Percentiles rank a stretch among this genome's conserved stretches.
Evolutionary conservation across 2,113 vertebrate genomes (phyloP).

Genomic region (Pachycephala philippinensis): DNA sequence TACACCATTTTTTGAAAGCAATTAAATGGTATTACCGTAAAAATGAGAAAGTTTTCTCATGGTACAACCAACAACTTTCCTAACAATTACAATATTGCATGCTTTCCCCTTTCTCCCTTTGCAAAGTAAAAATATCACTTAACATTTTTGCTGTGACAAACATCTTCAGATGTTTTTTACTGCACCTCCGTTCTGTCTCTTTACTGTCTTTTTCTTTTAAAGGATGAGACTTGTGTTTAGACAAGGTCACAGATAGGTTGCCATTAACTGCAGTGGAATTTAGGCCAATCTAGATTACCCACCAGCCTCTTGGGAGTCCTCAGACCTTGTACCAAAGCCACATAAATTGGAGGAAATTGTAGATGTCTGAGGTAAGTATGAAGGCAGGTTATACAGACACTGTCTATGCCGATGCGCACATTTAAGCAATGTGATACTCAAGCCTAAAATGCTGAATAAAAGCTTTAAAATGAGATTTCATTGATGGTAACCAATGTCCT

Average conservation of each 20-base stretch:
- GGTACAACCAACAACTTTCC: background rate
- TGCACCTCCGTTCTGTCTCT: background rate
- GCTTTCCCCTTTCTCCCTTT: background rate
- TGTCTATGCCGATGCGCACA: accelerated
- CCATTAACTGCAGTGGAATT: background rate
- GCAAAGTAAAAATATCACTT: background rate
- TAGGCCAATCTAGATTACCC: background rate
- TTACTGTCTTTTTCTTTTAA: background rate
- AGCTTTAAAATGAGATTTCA: background rate
- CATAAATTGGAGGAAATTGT: background rate
- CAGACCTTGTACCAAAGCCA: background rate
- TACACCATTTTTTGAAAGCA: background rate
- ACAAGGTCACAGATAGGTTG: background rate
- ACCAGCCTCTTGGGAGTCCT: background rate
- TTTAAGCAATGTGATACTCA: background rate
- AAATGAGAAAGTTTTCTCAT: background rate
- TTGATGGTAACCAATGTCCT: background rate
- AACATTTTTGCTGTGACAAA: background rate
- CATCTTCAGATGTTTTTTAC: background rate
- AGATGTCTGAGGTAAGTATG: background rate
- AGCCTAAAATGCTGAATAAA: background rate
- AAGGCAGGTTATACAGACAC: background rate
- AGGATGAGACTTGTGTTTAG: background rate
- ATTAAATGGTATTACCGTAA: background rate
- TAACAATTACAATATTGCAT: background rate